Base-by-base conservation (phyloP, 2,888 invertebrate genomes). In the Hydropsyche betteni region DNA sequence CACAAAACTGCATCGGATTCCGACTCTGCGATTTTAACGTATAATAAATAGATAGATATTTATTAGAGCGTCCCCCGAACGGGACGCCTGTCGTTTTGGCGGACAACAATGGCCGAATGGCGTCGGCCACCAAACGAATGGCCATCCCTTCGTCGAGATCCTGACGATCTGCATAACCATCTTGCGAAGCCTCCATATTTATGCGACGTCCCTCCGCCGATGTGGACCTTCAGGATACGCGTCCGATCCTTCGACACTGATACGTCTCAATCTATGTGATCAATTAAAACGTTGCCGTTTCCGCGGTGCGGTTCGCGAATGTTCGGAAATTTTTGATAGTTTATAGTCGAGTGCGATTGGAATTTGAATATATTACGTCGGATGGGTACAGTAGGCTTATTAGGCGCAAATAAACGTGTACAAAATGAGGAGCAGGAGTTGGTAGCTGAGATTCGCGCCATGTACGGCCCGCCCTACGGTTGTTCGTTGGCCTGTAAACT, bases 1-100 rank as follows among this genome's bases (percentile, higher is more conserved):
- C 6, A 6, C 7, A 10, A 44, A 44, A 44, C 44, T 44, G 44
- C 44, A 44, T 44, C 44, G 44, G 44, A 44, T 44, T 44, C 44
- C 44, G 44, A 44, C 6, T 10, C 44, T 69, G 70, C 64, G 64
- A 73, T 75, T 75, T 77, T 69, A 77, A 77, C 75, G 77, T 74
- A 24, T 24, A 24, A 24, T 24, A 77, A 77, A 77, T 77, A 70
- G 69, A 75, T 69, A 69, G 74, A 74, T 75, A 77, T 77, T 77
- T 77, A 77, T 77, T 77, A 74, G 69, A 58, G 36, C 44, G 53
- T 33, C 64, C 53, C 55, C 68, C 68, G 53, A 50, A 73, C 55
- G 68, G 73, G 58, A 55, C 68, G 33, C 72, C 72, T 72, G 58
- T 64, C 64, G 64, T 64, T 64, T 64, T 36, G 64, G 64, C 55